phyloP scores from a whole-genome alignment of 2,113 vertebrate genomes.

The Phalacrocorax carbo region DNA sequence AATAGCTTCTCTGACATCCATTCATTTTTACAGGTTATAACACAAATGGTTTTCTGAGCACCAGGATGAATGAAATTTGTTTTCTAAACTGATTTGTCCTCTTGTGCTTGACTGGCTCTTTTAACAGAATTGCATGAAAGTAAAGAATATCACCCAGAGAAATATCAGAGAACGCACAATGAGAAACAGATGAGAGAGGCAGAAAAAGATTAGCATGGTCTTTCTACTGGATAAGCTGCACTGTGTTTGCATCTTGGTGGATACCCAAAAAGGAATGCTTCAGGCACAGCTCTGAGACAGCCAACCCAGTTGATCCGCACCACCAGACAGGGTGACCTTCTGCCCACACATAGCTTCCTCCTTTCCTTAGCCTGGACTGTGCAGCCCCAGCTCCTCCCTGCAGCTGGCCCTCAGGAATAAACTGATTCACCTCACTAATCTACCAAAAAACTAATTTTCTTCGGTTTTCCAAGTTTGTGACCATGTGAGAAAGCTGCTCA shows the following conservation, averaged over 20 bases:
- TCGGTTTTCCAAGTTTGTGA: background rate
- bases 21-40: conserved; percentile 17
- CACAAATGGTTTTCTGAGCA: conserved; percentile 4
- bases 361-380: rapidly evolving
- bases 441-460: background rate
- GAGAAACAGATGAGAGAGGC: background rate
- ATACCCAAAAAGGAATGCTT: background rate
- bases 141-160: background rate
- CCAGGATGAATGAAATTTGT: conserved; percentile 22
- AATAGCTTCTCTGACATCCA: conserved; percentile 8
- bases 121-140: background rate
- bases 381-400: background rate
- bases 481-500: background rate
- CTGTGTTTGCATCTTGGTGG: background rate
- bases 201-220: background rate
- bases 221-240: background rate
- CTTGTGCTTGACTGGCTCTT: conserved; percentile 6
- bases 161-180: background rate
- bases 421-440: background rate
- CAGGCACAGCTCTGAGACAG: background rate
- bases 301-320: background rate
- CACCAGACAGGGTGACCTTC: background rate
- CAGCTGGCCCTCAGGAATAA: background rate
- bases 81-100: conserved; percentile 8
- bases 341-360: background rate